Conservation (phyloP, 2,797 vertebrate genomes). For the Neosilurus mollespiculum region DNA sequence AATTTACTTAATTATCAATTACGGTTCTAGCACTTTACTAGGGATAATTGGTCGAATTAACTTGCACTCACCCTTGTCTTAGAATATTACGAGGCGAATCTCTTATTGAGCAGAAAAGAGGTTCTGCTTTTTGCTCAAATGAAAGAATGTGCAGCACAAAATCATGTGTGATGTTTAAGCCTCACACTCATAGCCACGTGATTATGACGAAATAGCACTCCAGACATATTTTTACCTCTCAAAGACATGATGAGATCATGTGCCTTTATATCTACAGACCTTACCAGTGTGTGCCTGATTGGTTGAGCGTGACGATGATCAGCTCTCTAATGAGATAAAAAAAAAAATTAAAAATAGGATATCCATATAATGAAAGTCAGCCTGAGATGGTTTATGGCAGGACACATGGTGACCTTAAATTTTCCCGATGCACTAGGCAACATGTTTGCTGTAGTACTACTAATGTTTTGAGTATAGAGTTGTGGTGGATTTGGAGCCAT, state of each 20-base stretch:
- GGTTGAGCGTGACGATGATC: background rate
- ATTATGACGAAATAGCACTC: background rate
- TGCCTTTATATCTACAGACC: background rate
- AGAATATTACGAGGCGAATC: slow-evolving; percentile 45
- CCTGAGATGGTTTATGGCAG: background rate
- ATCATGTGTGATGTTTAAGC: background rate
- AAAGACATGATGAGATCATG: background rate
- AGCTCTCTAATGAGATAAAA: background rate
- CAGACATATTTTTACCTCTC: background rate
- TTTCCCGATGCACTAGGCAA: background rate
- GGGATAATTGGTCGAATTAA: slow-evolving; percentile 52
- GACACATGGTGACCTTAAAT: background rate
- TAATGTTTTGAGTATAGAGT: background rate
- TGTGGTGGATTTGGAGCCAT: background rate
- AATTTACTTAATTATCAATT: slow-evolving; percentile 53
- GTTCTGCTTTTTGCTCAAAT: background rate
- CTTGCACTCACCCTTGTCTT: slow-evolving; percentile 37
- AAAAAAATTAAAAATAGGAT: background rate
- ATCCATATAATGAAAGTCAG: background rate
- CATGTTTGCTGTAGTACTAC: too few species aligned
- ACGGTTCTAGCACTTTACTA: slow-evolving; percentile 43
- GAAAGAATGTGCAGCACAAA: background rate
- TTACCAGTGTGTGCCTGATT: background rate
- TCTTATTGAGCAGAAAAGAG: slow-evolving; percentile 17
- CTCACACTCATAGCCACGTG: background rate